These are phyloP conservation scores for Apoda limacodes DNA, from an alignment of 2,888 invertebrate species.

Conservation along the genomic window DNA sequence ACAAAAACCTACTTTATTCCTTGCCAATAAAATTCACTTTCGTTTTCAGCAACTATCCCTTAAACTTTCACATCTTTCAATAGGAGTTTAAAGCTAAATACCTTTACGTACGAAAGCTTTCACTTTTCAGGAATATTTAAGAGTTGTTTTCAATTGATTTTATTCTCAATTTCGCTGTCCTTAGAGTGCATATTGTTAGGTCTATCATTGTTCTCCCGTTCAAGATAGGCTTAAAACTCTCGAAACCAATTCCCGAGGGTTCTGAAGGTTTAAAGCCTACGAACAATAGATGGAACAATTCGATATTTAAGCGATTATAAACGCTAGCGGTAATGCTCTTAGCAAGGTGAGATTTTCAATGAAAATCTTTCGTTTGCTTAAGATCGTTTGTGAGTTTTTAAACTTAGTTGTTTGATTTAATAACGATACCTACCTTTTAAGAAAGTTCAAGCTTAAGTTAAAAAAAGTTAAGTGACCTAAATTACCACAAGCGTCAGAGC, in stretches of 20 bases:
- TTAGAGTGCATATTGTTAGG: slow-evolving; percentile 29
- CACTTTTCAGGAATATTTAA: slow-evolving; percentile 67
- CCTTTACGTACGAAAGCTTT: slow-evolving; percentile 65
- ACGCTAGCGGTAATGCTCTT: slow-evolving; percentile 60
- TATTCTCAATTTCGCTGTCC: slow-evolving; percentile 26
- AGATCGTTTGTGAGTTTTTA: slow-evolving; percentile 13
- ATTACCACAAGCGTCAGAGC: too few relatives aligned
- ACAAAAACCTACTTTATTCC: slow-evolving; percentile 31
- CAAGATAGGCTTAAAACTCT: slow-evolving; percentile 65
- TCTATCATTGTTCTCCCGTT: slow-evolving; percentile 41
- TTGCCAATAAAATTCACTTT: slow-evolving; percentile 28
- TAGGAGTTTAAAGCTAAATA: slow-evolving; percentile 68
- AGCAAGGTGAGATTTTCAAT: slow-evolving; percentile 58
- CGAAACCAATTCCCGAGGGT: slow-evolving; percentile 60
- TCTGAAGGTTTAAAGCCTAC: slow-evolving; percentile 50
- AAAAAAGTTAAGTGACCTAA: too few relatives aligned
- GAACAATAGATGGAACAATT: slow-evolving; percentile 65
- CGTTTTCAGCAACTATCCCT: slow-evolving; percentile 27
- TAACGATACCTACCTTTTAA: not conserved
- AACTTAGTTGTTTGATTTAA: slow-evolving; percentile 9
- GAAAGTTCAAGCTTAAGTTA: too few relatives aligned
- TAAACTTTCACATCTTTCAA: slow-evolving; percentile 69
- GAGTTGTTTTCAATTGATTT: slow-evolving; percentile 24
- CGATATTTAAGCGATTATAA: slow-evolving; percentile 69
- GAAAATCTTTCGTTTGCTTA: slow-evolving; percentile 27